These are phyloP conservation scores for Cygnus olor DNA, from an alignment of 2,797 vertebrate species.

Conservation along the genomic window DNA sequence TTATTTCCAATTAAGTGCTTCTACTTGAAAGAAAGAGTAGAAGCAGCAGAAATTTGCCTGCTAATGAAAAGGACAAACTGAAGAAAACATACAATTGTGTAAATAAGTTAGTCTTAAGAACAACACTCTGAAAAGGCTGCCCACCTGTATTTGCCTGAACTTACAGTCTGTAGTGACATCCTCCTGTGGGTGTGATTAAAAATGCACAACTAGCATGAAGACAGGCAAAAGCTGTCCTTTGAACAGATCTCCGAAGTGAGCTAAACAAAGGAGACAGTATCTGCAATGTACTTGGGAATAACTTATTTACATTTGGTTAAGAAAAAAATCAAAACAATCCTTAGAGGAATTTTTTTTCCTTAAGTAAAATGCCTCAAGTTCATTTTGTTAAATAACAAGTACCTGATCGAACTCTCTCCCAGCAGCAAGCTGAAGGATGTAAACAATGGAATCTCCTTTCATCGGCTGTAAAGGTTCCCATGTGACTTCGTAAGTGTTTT, in stretches of 20 bases:
- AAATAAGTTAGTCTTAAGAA: not conserved
- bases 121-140: not conserved
- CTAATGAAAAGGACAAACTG: not conserved
- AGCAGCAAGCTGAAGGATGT: slow-evolving; percentile 81
- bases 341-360: not conserved
- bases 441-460: slow-evolving; percentile 84
- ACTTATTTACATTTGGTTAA: not conserved
- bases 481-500: slow-evolving; percentile 79
- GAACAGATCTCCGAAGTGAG: not conserved
- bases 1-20: not conserved
- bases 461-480: slow-evolving; percentile 83
- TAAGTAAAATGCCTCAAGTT: not conserved
- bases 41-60: not conserved
- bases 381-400: not conserved
- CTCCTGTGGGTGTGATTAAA: not conserved
- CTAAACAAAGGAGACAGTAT: not conserved
- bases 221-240: not conserved
- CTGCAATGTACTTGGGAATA: not conserved
- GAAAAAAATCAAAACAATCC: not conserved
- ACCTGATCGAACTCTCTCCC: slow-evolving; percentile 84
- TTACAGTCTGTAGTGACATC: not conserved
- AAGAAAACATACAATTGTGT: not conserved
- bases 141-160: not conserved
- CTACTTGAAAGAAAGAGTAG: not conserved
- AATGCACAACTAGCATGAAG: not conserved